These are phyloP conservation scores for Isichthys henryi DNA, from an alignment of 2,113 vertebrate genomes.

Conservation along the genomic window DNA sequence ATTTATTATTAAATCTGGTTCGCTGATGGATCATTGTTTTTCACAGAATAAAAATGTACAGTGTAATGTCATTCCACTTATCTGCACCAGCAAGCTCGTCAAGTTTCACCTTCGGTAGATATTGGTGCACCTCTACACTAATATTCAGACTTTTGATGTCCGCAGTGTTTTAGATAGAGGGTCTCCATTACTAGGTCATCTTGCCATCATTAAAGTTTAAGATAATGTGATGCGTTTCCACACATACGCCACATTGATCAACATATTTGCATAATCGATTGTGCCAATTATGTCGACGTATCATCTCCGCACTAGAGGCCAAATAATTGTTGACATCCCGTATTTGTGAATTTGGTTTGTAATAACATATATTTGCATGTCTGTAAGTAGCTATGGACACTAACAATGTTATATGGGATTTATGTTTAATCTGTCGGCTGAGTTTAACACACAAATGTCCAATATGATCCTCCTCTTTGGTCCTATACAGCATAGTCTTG, in stretches of 20 bases:
- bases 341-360: not conserved
- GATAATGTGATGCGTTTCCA: not conserved
- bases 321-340: not conserved
- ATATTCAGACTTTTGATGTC: not conserved
- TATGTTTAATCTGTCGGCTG: not conserved
- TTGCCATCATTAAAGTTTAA: not conserved
- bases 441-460: not conserved
- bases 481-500: not conserved
- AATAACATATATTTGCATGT: not conserved
- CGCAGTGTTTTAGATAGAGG: not conserved
- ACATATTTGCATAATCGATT: not conserved
- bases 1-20: not conserved
- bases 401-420: not conserved
- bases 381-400: not conserved
- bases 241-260: not conserved
- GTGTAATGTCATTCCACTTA: not conserved
- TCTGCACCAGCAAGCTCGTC: not conserved
- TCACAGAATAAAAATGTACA: not conserved
- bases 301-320: not conserved
- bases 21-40: not conserved
- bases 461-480: not conserved
- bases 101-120: not conserved
- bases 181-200: not conserved
- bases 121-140: not conserved
- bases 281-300: not conserved